Evolutionary conservation across 1,140 invertebrate species (phyloP), one percentile per base, ranked within the genome.

Genomic region (Neodiprion lecontei): DNA sequence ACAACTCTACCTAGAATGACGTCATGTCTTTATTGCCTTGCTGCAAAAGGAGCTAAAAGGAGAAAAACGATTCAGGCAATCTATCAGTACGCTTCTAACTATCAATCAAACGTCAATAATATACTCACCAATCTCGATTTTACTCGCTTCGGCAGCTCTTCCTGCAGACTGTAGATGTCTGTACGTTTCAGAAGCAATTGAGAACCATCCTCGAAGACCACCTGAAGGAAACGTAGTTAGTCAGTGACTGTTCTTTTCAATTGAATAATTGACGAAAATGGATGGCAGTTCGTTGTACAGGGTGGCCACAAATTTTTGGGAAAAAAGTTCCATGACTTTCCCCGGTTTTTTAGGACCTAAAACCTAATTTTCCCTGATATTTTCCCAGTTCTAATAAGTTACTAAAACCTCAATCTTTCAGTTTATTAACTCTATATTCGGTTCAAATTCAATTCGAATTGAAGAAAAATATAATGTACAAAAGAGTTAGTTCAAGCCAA

Each of bases 121-220:
- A 79, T 77, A 89, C 89, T 89, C 84, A 90, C 90, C 89, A 90
- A 76, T 78, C 89, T 89, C 68, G 85, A 84, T 73, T 82, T 83
- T 67, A 91, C 87, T 84, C 85, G 87, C 82, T 90, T 90, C 72
- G 90, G 89, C 79, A 91, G 83, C 68, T 85, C 83, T 79, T 91
- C 89, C 17, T 86, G 80, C 65, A 90, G 75, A 79, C 87, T 84
- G 70, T 89, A 90, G 67, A 91, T 89, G 65, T 88, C 81, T 12
- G 87, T 86, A 48, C 89, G 84, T 67, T 87, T 86, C 74, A 90
- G 76, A 69, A 79, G 80, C 48, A 86, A 77, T 61, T 82, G 82
- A 14, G 88, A 88, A 14, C 85, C 83, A 78, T 91, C 89, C 72
- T 90, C 89, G 73, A 91, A 91, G 75, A 80, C 80, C 1, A 91